These are phyloP conservation scores for Nyctereutes procyonoides DNA, from an alignment of 2,113 vertebrate species.

Conservation along the genomic window DNA sequence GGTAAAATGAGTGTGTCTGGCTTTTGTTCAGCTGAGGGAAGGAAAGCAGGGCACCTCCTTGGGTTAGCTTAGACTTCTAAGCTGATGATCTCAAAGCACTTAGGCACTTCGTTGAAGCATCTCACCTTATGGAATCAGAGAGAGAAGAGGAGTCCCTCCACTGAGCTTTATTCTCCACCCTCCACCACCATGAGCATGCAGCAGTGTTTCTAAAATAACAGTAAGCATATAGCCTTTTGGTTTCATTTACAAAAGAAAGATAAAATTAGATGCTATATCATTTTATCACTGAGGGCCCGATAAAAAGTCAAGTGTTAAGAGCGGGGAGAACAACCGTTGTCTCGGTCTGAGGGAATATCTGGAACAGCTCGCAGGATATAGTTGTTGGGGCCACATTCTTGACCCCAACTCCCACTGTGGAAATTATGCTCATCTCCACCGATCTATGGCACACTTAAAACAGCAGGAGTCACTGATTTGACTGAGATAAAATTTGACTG, in stretches of 20 bases:
- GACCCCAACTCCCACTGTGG: background rate
- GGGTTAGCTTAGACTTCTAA: background rate
- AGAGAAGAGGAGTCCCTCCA: background rate
- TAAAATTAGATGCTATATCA: background rate
- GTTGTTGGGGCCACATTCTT: background rate
- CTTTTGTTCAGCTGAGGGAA: conserved; percentile 64
- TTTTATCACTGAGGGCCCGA: background rate
- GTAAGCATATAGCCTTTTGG: background rate
- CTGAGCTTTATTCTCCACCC: background rate
- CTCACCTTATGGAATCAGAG: background rate
- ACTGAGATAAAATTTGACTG: background rate
- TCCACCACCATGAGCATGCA: too few relatives aligned
- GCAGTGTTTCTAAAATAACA: background rate
- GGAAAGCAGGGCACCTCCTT: background rate
- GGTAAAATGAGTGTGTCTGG: conserved; percentile 72
- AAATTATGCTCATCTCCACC: background rate
- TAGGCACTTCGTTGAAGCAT: background rate
- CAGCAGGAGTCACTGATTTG: background rate
- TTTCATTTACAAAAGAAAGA: conserved; percentile 9
- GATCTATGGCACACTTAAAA: background rate
- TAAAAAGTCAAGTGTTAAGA: background rate
- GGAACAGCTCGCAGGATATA: background rate
- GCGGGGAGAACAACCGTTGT: background rate
- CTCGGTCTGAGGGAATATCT: background rate
- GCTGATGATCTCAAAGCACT: background rate